phyloP scores from a whole-genome alignment of 1,140 invertebrate species.

The Charaxes varanes region DNA sequence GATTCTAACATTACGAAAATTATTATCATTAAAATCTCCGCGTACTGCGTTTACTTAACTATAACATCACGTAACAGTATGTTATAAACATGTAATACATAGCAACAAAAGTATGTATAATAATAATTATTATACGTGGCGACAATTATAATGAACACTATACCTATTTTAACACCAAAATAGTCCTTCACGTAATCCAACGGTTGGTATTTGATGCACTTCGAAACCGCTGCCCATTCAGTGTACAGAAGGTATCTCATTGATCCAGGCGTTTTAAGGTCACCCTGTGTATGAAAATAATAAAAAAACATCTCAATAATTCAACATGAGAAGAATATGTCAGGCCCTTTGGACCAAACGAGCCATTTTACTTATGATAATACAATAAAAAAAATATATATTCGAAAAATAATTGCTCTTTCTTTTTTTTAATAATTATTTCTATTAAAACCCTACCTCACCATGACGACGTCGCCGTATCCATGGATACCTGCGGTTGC shows the following conservation, averaged over 20 bases:
- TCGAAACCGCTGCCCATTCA: conserved; percentile 89
- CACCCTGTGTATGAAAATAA: conserved; percentile 76
- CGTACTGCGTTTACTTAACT: too few relatives aligned
- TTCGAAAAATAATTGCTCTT: too few relatives aligned
- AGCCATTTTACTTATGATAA: too few relatives aligned
- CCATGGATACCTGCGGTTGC: too few relatives aligned
- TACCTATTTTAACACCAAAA: conserved; percentile 94
- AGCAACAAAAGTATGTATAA: neutral
- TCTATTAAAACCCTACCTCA: too few relatives aligned
- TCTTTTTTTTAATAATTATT: too few relatives aligned
- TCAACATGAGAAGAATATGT: too few relatives aligned
- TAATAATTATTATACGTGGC: too few relatives aligned
- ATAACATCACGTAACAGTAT: too few relatives aligned
- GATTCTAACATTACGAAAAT: neutral
- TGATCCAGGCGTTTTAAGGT: conserved; percentile 79
- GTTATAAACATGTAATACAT: too few relatives aligned
- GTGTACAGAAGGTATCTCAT: conserved; percentile 86
- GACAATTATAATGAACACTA: neutral
- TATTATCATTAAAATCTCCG: neutral
- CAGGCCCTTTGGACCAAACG: too few relatives aligned
- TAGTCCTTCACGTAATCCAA: conserved; percentile 92
- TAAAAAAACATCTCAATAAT: neutral
- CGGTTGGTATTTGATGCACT: conserved; percentile 90
- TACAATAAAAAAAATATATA: conserved; percentile 1
- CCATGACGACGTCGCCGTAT: too few relatives aligned